Conservation (phyloP, 2,888 invertebrate species). For the Apeira syringaria region DNA sequence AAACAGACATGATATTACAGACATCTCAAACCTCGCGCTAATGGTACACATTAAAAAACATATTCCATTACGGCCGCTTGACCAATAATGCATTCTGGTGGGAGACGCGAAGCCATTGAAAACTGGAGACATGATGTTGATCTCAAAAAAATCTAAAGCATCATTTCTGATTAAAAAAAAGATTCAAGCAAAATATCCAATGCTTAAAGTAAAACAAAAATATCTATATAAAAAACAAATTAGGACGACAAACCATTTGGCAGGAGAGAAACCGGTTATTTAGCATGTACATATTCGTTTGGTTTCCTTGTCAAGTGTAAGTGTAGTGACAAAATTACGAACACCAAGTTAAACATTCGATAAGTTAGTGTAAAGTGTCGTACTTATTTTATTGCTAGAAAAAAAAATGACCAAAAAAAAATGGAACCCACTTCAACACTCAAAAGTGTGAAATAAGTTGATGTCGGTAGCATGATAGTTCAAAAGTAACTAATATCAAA, state of each 20-base stretch:
- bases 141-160: conserved; percentile 33
- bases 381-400: conserved; percentile 14
- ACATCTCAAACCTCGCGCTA: conserved; percentile 70
- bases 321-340: conserved; percentile 24
- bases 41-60: conserved; percentile 79
- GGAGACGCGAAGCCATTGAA: conserved; percentile 49
- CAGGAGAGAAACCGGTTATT: conserved; percentile 51
- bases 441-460: no score
- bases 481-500: no score
- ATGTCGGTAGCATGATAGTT: no score
- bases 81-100: conserved; percentile 57
- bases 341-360: conserved; percentile 26
- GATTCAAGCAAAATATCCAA: conserved; percentile 10
- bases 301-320: conserved; percentile 23
- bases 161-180: conserved; percentile 10
- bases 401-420: no score
- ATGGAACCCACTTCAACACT: no score
- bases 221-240: conserved; percentile 26
- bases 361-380: conserved; percentile 12
- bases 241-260: conserved; percentile 51
- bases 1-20: conserved; percentile 75
- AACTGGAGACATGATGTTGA: conserved; percentile 46
- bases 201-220: conserved; percentile 7
- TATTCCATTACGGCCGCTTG: conserved; percentile 67
- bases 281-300: conserved; percentile 58